Evolutionary conservation across 2,888 invertebrate species (phyloP).

Genomic region (Calameuta pallipes): DNA sequence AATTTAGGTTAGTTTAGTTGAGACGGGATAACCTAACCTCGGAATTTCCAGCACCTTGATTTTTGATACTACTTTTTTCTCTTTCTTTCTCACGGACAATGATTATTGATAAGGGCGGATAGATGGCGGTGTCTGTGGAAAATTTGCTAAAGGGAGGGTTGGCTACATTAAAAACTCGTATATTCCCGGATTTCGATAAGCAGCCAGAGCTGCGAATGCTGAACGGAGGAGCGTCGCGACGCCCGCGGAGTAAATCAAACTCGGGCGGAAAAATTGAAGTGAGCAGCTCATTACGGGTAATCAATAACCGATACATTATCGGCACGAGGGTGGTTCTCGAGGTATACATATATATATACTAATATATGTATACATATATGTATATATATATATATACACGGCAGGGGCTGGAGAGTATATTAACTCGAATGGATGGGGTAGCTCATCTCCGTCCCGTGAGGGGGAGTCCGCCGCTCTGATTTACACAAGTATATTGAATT

Average conservation of each 20-base stretch:
- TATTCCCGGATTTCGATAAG: slow-evolving; percentile 15
- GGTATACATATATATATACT: no score
- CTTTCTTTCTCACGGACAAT: no score
- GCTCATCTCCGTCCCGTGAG: slow-evolving; percentile 54
- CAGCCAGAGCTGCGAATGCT: slow-evolving; percentile 18
- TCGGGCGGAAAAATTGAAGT: slow-evolving; percentile 27
- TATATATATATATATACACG: not conserved
- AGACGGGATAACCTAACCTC: no score
- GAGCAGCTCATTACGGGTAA: slow-evolving; percentile 56
- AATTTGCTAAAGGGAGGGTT: not conserved
- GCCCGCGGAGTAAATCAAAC: slow-evolving; percentile 17
- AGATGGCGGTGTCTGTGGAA: slow-evolving; percentile 12
- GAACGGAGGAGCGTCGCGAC: slow-evolving; percentile 15
- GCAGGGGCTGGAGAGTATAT: slow-evolving; percentile 20
- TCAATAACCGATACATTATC: slow-evolving; percentile 61
- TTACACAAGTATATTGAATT: slow-evolving; percentile 67
- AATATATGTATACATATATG: no score
- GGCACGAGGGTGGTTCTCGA: slow-evolving; percentile 9
- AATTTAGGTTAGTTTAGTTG: no score
- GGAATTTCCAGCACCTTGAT: no score
- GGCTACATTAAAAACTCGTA: slow-evolving; percentile 12
- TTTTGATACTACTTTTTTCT: no score
- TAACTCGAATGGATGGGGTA: slow-evolving; percentile 30
- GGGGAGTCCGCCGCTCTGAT: slow-evolving; percentile 47
- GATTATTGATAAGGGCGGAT: slow-evolving; percentile 12